Conservation (phyloP, 2,888 invertebrate genomes). For the Auanema freiburgensis region DNA sequence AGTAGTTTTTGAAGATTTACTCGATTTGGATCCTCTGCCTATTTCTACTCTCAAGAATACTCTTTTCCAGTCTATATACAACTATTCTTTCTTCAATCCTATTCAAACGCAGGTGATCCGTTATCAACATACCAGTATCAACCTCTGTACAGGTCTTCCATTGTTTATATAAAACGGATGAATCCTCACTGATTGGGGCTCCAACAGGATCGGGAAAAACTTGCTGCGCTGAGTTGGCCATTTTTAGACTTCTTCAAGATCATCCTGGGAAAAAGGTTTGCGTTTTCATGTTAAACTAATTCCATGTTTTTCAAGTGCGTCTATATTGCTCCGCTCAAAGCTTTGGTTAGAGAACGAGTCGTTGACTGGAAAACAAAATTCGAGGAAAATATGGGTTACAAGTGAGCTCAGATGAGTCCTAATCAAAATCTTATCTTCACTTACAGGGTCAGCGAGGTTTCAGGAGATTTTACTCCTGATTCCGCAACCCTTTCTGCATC, state of each 20-base stretch:
- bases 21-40: slow-evolving; percentile 87
- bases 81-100: slow-evolving; percentile 94
- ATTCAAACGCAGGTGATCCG: slow-evolving; percentile 69
- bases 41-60: slow-evolving; percentile 79
- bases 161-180: slow-evolving; percentile 87
- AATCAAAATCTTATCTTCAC: slow-evolving; percentile 11
- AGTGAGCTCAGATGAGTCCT: slow-evolving; percentile 54
- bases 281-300: neutral
- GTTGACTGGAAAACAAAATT: slow-evolving; percentile 88
- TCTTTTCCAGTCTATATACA: slow-evolving; percentile 79
- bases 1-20: slow-evolving; percentile 75
- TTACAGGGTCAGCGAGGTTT: slow-evolving; percentile 82
- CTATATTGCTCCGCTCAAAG: slow-evolving; percentile 97
- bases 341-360: slow-evolving; percentile 91
- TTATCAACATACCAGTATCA: neutral
- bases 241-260: slow-evolving; percentile 71
- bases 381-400: slow-evolving; percentile 75
- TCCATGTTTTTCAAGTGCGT: slow-evolving; percentile 72
- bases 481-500: slow-evolving; percentile 80
- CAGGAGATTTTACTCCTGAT: slow-evolving; percentile 88
- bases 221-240: slow-evolving; percentile 94
- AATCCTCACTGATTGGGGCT: slow-evolving; percentile 88
- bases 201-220: slow-evolving; percentile 98
- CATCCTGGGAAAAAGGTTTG: slow-evolving; percentile 55
- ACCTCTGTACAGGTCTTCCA: slow-evolving; percentile 84